phyloP scores from a whole-genome alignment of 2,113 vertebrate species.

The Leptobrachium leishanense region DNA sequence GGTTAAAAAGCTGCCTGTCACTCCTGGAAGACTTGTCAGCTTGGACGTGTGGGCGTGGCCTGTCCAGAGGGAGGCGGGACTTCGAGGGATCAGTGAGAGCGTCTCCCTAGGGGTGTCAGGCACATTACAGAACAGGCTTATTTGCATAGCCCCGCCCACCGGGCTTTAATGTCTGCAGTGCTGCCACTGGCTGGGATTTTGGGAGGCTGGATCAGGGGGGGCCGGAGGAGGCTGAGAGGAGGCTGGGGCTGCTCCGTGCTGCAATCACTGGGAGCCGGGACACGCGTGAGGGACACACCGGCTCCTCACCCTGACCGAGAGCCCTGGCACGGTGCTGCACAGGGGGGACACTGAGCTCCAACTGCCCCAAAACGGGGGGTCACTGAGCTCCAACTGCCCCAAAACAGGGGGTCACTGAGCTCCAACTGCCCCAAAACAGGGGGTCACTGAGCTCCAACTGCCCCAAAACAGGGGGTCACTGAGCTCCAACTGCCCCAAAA shows the following conservation, averaged over 20 bases:
- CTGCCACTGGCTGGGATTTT: conserved; percentile 12
- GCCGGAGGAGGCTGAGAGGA: conserved; percentile 22
- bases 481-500: too few relatives aligned
- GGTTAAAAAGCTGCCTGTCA: conserved; percentile 25
- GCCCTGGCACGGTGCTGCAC: too few relatives aligned
- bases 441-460: too few relatives aligned
- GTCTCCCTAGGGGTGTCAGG: background rate
- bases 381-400: too few relatives aligned
- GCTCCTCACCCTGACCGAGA: background rate
- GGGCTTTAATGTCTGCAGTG: conserved; percentile 38
- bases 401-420: too few relatives aligned
- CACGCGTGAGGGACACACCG: background rate
- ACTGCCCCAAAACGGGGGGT: too few relatives aligned
- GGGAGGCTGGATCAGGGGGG: conserved; percentile 19
- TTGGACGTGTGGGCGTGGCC: background rate
- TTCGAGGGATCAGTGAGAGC: background rate
- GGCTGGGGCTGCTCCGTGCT: conserved; percentile 15
- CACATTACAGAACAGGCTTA: background rate
- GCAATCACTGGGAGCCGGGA: conserved; percentile 21
- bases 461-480: too few relatives aligned
- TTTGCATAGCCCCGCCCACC: conserved; percentile 37
- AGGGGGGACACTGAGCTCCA: too few relatives aligned
- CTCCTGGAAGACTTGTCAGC: background rate
- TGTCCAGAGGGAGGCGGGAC: background rate
- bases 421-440: too few relatives aligned